Evolutionary conservation across 2,797 vertebrate species (phyloP), one percentile per base, ranked within the genome.

Genomic region (Muscicapa striata): DNA sequence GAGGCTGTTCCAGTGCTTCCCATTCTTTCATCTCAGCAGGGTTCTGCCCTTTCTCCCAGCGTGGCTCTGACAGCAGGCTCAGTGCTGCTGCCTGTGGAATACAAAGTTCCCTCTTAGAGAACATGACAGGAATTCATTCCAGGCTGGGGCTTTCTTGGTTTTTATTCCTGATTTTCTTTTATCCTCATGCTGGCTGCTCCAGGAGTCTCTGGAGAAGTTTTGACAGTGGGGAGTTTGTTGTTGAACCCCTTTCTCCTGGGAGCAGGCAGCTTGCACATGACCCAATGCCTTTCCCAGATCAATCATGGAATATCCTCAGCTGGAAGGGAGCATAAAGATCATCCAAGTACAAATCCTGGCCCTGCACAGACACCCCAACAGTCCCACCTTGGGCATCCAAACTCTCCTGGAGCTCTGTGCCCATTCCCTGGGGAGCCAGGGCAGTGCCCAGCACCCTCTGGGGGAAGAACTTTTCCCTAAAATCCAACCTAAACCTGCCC

Each of bases 41-140:
- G 95, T 66, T 96, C 80, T 97, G 96, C 95, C 96, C 97, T 97
- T 94, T 95, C 87, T 96, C 94, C 43, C 95, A 93, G 95, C 83
- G 7, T 93, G 95, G 89, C 92, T 93, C 96, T 63, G 87, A 92
- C 96, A 94, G 96, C 93, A 88, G 93, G 86, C 96, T 94, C 90
- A 20, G 76, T 3, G 11, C 93, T n/a, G 90, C 95, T 95, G 96
- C 92, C 79, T 87, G 3, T 51, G 43, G 96, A 97, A 97, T 96
- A 95, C 94, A 95, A 80, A 77, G 93, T 67, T 90, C 73, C 77
- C 70, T 10, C 4, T 51, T 61, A 89, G 26, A 64, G 83, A 92
- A 63, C 97, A 92, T 94, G 96, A 90, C 89, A 77, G 61, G 90
- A 96, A 96, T 96, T 95, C 80, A 90, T 79, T 78, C 82, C 81